Conservation (phyloP, 2,888 invertebrate species). For the Halocaridina rubra region DNA sequence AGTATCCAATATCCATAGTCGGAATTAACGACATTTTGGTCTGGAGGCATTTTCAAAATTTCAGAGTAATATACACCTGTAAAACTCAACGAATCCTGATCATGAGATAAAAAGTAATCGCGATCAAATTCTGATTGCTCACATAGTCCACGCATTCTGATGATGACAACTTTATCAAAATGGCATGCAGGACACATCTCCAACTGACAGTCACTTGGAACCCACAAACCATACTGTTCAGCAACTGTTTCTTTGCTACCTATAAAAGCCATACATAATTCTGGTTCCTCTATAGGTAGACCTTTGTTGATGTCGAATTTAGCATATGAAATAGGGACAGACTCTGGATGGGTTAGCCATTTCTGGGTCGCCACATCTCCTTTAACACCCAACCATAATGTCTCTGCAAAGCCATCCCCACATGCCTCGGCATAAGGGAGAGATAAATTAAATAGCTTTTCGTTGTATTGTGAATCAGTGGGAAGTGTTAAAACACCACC, state of each 20-base stretch:
- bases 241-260: not conserved
- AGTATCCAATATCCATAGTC: conserved; percentile 7
- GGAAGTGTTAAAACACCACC: not conserved
- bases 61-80: not conserved
- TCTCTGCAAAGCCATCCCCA: conserved; percentile 4
- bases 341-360: not conserved
- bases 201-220: not conserved
- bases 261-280: not conserved
- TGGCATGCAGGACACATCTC: not conserved
- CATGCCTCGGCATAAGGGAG: not conserved
- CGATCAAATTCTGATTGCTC: not conserved
- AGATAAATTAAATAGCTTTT: not conserved
- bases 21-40: not conserved
- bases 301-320: not conserved
- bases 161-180: not conserved
- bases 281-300: not conserved
- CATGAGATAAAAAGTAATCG: not conserved
- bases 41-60: not conserved
- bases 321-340: not conserved
- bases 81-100: not conserved
- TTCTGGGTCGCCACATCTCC: not conserved
- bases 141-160: not conserved
- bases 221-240: not conserved
- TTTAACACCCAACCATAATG: not conserved
- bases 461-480: not conserved